Base-by-base conservation (phyloP, 2,797 vertebrate genomes). In the Halcyon badia region DNA sequence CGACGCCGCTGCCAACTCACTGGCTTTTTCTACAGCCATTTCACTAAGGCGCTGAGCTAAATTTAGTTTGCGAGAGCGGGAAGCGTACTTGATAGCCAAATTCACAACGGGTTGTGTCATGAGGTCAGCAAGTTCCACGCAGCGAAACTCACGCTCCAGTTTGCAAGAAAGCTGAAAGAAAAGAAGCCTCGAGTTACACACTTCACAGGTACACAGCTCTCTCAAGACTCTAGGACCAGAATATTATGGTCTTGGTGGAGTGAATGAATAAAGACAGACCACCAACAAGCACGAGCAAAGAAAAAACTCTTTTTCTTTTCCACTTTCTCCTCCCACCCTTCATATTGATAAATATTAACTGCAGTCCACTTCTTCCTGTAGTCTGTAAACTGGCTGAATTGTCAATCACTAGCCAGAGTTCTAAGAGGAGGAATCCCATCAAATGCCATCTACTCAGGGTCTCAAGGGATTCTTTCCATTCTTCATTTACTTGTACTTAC, bases 101-200 rank as follows among this genome's bases (percentile, higher is more conserved):
- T 98, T 98, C 95, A 99, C 97, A 77, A 98, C 99, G 28, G 95
- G 98, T 42, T 98, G 99, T 12, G 98, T 99, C 99, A 99, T 99
- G 72, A 99, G 96, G 88, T 99, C 98, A 0, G 99, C 99, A 89
- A 99, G 98, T 70, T 99, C 99, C 98, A 99, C 93, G 5, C 99
- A 99, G 73, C 99, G 99, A 42, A 99, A 99, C 98, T 99, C 99
- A 7, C 99, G 97, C 88, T 99, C 99, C 97, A 99, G 97, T 94
- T 99, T 99, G 93, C 99, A 99, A 16, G 99, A 99, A 91, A 99
- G 96, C 99, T 99, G 97, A 58, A 84, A 73, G 66, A 31, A 58
- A 95, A 87, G 42, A 30, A 64, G n/a, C 64, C 77, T n/a, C 25
- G 14, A 71, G 42, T 60, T 44, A 56, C 21, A 68, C 25, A 4